Evolutionary conservation across 2,797 vertebrate species (phyloP), one percentile per base, ranked within the genome.

Genomic region (Agapornis canus): DNA sequence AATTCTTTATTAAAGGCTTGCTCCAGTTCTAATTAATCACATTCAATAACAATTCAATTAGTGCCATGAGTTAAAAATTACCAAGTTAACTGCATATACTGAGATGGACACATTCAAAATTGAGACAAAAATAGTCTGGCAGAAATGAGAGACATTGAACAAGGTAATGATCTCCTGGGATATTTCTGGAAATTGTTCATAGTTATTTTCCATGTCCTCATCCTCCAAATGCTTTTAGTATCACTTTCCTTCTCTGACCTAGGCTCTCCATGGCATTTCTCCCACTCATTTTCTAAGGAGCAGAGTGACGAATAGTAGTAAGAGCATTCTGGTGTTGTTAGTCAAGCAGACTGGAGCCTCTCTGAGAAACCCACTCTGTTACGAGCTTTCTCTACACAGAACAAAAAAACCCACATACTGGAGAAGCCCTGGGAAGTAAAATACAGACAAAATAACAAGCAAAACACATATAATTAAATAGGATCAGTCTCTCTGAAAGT

Each of bases 31-130:
- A 92, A 91, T 96, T 91, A 94, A 97, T 96, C 94, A 95, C 70
- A 64, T 86, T 91, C 85, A 84, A 84, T 88, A 96, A 86, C 92
- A 96, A 90, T 90, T 96, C 92, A 95, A 89, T 92, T 94, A 96
- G 72, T 91, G 80, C 57, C 68, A 15, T 79, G 57, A 94, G 94
- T 96, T 96, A 96, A 96, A 96, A 95, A 96, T 96, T 96, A 94
- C 87, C 91, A 77, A 72, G 82, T 63, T 86, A 96, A 87, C 70
- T 82, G 81, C 40, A 31, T 59, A 18, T 59, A 65, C 45, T 40
- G 73, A 89, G 90, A 84, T 60, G 73, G 87, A 80, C 64, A 54
- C 21, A 29, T 84, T 77, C 48, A 88, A n/a, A 26, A 37, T 66
- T 21, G 43, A 84, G 87, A 76, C 71, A 84, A 95, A 96, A 94